Evolutionary conservation across 2,888 invertebrate species (phyloP).

Genomic region (Caenorhabditis auriculariae): DNA sequence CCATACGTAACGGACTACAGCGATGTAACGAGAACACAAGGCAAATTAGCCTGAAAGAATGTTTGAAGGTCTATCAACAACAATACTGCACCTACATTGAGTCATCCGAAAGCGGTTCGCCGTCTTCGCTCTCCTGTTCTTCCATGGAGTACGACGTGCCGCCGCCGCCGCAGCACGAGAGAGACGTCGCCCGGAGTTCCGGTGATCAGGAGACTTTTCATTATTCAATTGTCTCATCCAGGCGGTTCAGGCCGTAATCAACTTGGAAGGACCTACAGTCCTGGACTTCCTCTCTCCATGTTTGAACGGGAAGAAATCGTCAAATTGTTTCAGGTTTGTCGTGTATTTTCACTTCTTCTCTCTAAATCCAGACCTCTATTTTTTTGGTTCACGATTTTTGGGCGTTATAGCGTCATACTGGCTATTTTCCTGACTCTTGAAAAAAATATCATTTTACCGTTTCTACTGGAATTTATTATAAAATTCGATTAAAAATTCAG

Average conservation of each 20-base stretch:
- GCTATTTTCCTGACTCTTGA: too few relatives aligned
- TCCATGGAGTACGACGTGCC: slow-evolving; percentile 34
- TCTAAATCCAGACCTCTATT: too few relatives aligned
- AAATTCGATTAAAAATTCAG: too few relatives aligned
- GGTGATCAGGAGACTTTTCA: slow-evolving; percentile 13
- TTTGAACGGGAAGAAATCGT: slow-evolving; percentile 60
- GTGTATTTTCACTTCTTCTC: background rate
- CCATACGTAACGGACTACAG: too few relatives aligned
- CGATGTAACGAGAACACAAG: too few relatives aligned
- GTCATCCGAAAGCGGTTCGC: slow-evolving; percentile 37
- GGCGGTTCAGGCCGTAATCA: slow-evolving; percentile 55
- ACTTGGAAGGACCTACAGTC: slow-evolving; percentile 58
- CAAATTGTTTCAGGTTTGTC: slow-evolving; percentile 46
- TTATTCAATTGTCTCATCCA: slow-evolving; percentile 16
- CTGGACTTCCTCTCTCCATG: slow-evolving; percentile 60
- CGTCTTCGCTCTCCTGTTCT: slow-evolving; percentile 36
- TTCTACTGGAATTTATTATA: too few relatives aligned
- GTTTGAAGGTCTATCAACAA: too few relatives aligned
- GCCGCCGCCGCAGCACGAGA: slow-evolving; percentile 28
- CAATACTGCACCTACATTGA: slow-evolving; percentile 22
- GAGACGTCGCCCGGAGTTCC: slow-evolving; percentile 38
- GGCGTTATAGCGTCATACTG: too few relatives aligned
- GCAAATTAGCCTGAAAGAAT: too few relatives aligned
- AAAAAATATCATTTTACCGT: too few relatives aligned
- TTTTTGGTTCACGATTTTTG: background rate